Base-by-base conservation (phyloP, 64 coral and sea anemone species). In the Anthopleura sola region DNA sequence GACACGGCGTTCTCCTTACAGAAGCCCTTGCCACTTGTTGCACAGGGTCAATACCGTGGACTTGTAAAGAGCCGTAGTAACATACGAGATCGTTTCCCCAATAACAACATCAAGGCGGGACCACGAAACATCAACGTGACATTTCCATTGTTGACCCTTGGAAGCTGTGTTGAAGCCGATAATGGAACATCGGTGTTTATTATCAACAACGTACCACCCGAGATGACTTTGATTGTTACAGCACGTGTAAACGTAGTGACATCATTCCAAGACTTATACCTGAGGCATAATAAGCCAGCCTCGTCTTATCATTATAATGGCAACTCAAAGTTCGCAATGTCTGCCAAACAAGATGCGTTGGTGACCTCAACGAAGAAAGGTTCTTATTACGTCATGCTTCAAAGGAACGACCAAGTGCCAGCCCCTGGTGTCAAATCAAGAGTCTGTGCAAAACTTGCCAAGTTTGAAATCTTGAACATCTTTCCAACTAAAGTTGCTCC, bases 21-120 rank as follows among this genome's bases (percentile, higher is more conserved):
- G 36, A 86, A 24, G 5, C 21, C 69, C 32, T 49, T 95, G 9
- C 83, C 89, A 37, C 81, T 95, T 36, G 74, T 85, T 57, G 66
- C 74, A 9, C 29, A 85, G 39, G 90, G 93, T 37, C 51, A 66
- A 49, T 95, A 95, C 36, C 89, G 75, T 21, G 64, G 93, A 32
- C 86, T 95, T 36, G 80, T 95, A n/a, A 95, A 91, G 85, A 95
- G 83, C 17, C 93, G 93, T 21, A 91, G 93, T 74, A 95, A 95
- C 58, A 91, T 95, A 85, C 80, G 83, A 34, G 93, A 95, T 58
- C 62, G 53, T 5, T 78, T 85, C 23, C 89, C 54, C 12, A 56
- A 91, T 71, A 95, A 95, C 29, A 95, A 95, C 50, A 85, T 95
- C 24, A 88, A 76, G 24, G 62, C 86, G 13, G 89, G 93, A 12